Evolutionary conservation across 2,888 invertebrate species (phyloP), one percentile per base, ranked within the genome.

Genomic region (Leucophenga montana): DNA sequence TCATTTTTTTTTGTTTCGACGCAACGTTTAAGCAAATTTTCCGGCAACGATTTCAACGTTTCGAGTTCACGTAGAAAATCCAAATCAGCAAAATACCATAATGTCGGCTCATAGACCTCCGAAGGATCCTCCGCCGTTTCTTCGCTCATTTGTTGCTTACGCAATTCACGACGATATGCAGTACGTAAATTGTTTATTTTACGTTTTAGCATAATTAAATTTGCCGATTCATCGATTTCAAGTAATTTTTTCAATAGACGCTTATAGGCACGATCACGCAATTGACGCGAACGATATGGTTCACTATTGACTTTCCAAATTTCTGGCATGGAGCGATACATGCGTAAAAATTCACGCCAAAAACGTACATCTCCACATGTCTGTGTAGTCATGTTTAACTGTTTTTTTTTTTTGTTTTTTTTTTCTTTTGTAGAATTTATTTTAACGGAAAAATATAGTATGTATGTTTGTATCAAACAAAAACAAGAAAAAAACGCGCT

Each of bases 121-220:
- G 16, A 16, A 3, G 13, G 27, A 65, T 44, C 18, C 8, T 11
- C 16, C 14, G 44, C 0, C 16, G 18, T 11, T 4, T 66, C 13
- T n/a, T 70, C 66, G 31, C 70, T 81, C 0, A 73, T 66, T 16
- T 77, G 46, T 20, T 80, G 77, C 57, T 80, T 80, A 14, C 80
- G 78, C 61, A 80, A 44, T 67, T 80, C 83, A 5, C 80, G 74
- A 0, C 81, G 75, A 13, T 82, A 82, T n/a, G 81, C 79, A 14
- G 81, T 79, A 5, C 83, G 78, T 5, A 83, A 50, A 75, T 81
- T 83, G 70, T 81, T 81, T 5, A 83, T 83, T 44, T 83, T 81
- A 0, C 83, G 71, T 65, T 81, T 83, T 0, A 80, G 70, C 65
- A 75, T 70, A 22, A 82, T 76, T 0, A 77, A 74, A 48, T 80